These are phyloP conservation scores for Mionectes olivaceus DNA, from an alignment of 2,797 vertebrate species.

Conservation along the genomic window DNA sequence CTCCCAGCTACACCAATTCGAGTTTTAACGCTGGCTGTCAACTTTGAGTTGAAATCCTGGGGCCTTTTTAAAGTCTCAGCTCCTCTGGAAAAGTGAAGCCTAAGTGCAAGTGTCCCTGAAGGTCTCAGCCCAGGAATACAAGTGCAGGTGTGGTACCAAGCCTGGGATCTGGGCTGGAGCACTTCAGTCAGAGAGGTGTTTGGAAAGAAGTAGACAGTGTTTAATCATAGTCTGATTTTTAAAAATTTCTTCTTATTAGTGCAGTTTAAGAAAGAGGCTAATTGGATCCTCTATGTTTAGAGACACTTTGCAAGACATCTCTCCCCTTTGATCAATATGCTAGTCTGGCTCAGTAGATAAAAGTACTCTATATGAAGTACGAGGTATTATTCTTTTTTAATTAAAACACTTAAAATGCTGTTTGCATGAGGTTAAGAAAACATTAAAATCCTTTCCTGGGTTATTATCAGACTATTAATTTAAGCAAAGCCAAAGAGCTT, in stretches of 20 bases:
- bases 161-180: neutral
- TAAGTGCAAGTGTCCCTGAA: neutral
- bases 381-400: conserved; percentile 44
- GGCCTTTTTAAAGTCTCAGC: neutral
- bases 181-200: neutral
- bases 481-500: conserved; percentile 50
- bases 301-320: neutral
- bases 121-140: neutral
- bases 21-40: neutral
- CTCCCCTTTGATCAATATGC: conserved; percentile 31
- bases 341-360: conserved; percentile 37
- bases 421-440: conserved; percentile 47
- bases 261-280: neutral
- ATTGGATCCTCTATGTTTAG: neutral
- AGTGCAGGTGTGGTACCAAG: neutral
- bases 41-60: neutral
- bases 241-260: neutral
- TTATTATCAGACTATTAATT: conserved; percentile 49
- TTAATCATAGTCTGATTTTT: neutral
- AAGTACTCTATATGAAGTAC: neutral
- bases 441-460: conserved; percentile 39
- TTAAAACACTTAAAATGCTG: conserved; percentile 35
- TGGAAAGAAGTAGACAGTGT: neutral
- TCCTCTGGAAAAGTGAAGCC: neutral
- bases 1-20: neutral